Conservation (phyloP, 2,888 invertebrate genomes). For the Mythimna impura region DNA sequence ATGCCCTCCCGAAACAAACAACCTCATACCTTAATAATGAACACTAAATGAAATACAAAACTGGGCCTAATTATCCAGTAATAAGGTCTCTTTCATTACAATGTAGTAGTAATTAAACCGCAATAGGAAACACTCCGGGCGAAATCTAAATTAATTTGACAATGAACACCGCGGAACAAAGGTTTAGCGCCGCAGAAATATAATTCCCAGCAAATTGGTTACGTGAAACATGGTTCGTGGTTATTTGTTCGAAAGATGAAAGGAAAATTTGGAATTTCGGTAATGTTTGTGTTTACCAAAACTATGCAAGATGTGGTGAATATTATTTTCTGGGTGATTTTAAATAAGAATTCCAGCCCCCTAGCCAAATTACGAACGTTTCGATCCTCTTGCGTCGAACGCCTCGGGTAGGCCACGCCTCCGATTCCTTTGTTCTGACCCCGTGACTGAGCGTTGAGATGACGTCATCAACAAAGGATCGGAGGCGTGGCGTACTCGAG, state of each 20-base stretch:
- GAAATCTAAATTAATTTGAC: conserved; percentile 44
- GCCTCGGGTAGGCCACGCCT: too few relatives aligned
- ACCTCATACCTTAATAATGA: too few relatives aligned
- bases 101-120: conserved; percentile 21
- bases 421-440: too few relatives aligned
- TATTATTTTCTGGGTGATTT: neutral
- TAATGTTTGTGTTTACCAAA: neutral
- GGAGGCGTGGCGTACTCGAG: too few relatives aligned
- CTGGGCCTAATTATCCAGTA: conserved; percentile 16
- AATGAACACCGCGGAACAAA: conserved; percentile 23
- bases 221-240: neutral
- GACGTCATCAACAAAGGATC: too few relatives aligned
- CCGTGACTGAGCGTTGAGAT: too few relatives aligned
- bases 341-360: neutral
- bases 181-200: conserved; percentile 17
- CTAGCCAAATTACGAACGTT: too few relatives aligned
- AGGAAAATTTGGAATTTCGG: conserved; percentile 14
- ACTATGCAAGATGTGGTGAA: neutral
- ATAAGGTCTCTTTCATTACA: conserved; percentile 19
- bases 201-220: conserved; percentile 25
- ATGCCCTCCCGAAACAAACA: too few relatives aligned
- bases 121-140: conserved; percentile 12
- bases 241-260: neutral
- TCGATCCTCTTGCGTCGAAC: too few relatives aligned
- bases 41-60: neutral